A percentile compares a stretch with the other conserved stretches of the same genome.
Conservation (phyloP, 1,140 invertebrate species). For the Condylostylus longicornis region DNA sequence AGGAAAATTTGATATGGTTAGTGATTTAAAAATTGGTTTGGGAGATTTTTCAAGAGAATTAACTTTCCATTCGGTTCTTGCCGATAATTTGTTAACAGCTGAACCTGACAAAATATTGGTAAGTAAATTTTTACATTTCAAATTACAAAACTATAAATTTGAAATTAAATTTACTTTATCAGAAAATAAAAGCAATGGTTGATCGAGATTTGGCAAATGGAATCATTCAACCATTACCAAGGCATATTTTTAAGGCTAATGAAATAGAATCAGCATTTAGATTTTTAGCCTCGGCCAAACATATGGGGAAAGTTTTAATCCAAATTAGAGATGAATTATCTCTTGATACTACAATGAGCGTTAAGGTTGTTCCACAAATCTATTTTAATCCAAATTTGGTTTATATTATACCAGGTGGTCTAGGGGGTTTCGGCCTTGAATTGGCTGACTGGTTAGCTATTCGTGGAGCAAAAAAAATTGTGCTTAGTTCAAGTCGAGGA, state of each 20-base stretch:
- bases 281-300: slow-evolving; percentile 71
- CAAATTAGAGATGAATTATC: slow-evolving; percentile 18
- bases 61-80: slow-evolving; percentile 74
- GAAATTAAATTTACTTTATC: no score
- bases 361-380: slow-evolving; percentile 27
- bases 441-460: slow-evolving; percentile 71
- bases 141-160: no score
- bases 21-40: slow-evolving; percentile 50
- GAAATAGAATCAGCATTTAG: slow-evolving; percentile 52
- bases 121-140: no score
- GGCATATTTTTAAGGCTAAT: slow-evolving; percentile 41
- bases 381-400: slow-evolving; percentile 33
- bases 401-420: slow-evolving; percentile 53
- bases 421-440: slow-evolving; percentile 87
- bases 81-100: slow-evolving; percentile 55
- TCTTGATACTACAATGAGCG: slow-evolving; percentile 15
- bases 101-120: slow-evolving; percentile 34
- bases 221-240: slow-evolving; percentile 44
- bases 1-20: slow-evolving; percentile 56
- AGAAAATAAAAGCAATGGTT: slow-evolving; percentile 22
- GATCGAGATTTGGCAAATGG: slow-evolving; percentile 34
- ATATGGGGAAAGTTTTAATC: slow-evolving; percentile 64
- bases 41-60: slow-evolving; percentile 67
- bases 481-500: slow-evolving; percentile 66
- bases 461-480: slow-evolving; percentile 59